Conservation (phyloP, 2,113 vertebrate genomes). For the Hippocampus barbouri region DNA sequence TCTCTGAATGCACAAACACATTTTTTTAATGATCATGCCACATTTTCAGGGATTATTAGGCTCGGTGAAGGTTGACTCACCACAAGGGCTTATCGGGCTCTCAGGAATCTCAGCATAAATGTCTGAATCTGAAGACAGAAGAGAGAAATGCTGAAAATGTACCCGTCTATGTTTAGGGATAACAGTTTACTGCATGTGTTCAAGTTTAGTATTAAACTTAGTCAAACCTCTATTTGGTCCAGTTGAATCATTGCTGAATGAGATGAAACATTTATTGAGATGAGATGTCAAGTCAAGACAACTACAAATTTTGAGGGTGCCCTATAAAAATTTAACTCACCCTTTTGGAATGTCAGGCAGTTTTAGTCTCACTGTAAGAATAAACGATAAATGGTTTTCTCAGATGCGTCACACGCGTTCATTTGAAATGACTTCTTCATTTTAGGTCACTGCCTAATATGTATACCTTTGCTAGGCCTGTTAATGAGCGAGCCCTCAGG, state of each 20-base stretch:
- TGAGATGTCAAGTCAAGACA: background rate
- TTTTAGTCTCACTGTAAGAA: conserved; percentile 23
- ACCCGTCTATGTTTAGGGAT: background rate
- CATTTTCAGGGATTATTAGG: background rate
- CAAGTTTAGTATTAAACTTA: conserved; percentile 8
- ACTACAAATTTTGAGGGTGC: too few relatives aligned
- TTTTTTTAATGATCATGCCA: background rate
- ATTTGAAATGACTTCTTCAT: background rate
- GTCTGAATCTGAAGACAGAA: conserved; percentile 75
- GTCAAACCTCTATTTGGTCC: conserved; percentile 3
- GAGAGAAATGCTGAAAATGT: background rate
- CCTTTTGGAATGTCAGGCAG: conserved; percentile 69
- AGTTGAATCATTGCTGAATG: conserved; percentile 8
- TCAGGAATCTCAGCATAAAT: conserved; percentile 90
- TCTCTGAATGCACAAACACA: conserved; percentile 45
- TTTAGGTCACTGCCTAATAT: background rate
- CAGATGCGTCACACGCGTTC: too few relatives aligned
- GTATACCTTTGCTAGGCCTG: conserved; percentile 71
- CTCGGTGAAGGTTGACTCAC: conserved; percentile 21
- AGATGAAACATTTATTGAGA: background rate
- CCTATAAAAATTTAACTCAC: background rate
- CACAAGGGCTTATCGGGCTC: background rate
- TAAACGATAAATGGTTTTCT: background rate
- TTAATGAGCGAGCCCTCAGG: conserved; percentile 75
- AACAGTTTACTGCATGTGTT: background rate